Evolutionary conservation across 2,113 vertebrate species (phyloP).

Genomic region (Platysteira castanea): DNA sequence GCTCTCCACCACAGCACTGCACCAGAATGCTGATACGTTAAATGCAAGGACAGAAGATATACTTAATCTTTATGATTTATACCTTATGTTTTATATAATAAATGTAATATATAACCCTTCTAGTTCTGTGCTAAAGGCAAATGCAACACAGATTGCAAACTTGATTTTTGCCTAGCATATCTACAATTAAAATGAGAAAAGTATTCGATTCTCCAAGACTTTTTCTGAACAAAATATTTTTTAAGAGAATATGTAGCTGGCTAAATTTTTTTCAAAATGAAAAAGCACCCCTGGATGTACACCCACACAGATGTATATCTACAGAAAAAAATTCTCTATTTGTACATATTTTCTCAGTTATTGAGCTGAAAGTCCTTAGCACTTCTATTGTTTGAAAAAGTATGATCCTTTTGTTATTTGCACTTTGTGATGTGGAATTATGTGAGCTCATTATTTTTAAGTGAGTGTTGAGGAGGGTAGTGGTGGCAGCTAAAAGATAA

Average conservation of each 20-base stretch:
- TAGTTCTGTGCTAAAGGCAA: neutral
- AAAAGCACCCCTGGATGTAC: neutral
- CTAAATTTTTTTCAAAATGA: neutral
- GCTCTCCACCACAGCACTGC: rapidly evolving
- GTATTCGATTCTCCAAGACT: neutral
- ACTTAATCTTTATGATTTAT: neutral
- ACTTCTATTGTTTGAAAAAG: neutral
- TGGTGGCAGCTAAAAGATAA: neutral
- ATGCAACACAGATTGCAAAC: neutral
- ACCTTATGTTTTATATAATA: neutral
- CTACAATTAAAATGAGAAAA: neutral
- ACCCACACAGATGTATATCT: neutral
- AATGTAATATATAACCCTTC: neutral
- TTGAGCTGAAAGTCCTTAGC: neutral
- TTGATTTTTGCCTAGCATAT: neutral
- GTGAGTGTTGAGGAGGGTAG: neutral
- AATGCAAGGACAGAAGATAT: neutral
- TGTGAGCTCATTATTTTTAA: neutral
- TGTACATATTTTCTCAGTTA: neutral
- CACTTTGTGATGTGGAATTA: neutral
- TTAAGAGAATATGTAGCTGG: neutral
- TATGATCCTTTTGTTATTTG: neutral
- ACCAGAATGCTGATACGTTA: neutral
- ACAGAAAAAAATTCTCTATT: neutral
- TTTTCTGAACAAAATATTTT: neutral